Percentiles rank a stretch among this genome's conserved stretches.
Conservation (phyloP, 2,113 vertebrate genomes). For the Peucedramus taeniatus region DNA sequence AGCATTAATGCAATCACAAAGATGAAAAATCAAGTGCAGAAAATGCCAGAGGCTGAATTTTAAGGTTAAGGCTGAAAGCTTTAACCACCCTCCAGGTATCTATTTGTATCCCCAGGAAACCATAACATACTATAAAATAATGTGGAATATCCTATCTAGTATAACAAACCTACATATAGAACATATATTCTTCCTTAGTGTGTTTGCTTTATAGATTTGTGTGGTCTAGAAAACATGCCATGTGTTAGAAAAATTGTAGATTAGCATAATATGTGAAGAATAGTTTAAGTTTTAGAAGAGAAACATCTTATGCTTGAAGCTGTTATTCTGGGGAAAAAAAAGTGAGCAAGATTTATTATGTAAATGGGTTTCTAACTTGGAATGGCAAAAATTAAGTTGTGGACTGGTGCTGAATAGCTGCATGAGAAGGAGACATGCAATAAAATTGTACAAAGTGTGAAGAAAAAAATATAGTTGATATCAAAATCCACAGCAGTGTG, state of each 20-base stretch:
- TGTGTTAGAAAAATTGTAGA: background rate
- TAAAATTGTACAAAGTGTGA: background rate
- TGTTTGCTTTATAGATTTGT: background rate
- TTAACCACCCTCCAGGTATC: background rate
- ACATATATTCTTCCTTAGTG: background rate
- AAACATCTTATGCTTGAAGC: background rate
- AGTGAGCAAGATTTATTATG: background rate
- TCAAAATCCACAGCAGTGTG: background rate
- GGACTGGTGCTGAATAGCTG: background rate
- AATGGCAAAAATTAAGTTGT: background rate
- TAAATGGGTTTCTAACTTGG: background rate
- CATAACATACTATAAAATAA: background rate
- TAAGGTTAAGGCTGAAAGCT: background rate
- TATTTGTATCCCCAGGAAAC: background rate
- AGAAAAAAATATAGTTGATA: background rate
- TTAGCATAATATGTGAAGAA: background rate
- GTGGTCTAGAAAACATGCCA: background rate
- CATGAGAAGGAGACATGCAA: background rate
- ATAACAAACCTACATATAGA: background rate
- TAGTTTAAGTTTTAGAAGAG: background rate
- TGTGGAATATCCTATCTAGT: background rate
- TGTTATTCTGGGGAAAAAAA: background rate
- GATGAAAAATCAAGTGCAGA: conserved; percentile 32
- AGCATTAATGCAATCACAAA: conserved; percentile 3
- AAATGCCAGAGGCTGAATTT: conserved; percentile 9